Percentiles rank a stretch among this genome's conserved stretches.
These are phyloP conservation scores for Poicephalus meyeri DNA, from an alignment of 2,113 vertebrate genomes.

Conservation along the genomic window DNA sequence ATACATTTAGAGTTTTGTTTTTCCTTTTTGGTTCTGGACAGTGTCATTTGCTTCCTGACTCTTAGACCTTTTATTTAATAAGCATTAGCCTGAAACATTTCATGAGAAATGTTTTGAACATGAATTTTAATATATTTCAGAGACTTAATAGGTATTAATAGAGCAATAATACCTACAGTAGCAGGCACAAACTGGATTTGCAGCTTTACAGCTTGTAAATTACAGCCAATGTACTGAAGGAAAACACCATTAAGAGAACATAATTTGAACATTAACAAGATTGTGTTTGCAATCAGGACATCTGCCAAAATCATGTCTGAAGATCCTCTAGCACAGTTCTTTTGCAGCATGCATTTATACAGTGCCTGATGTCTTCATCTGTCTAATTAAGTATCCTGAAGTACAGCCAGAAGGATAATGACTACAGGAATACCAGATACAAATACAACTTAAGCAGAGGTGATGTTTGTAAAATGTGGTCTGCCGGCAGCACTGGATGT, in stretches of 20 bases:
- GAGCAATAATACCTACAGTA: conserved; percentile 21
- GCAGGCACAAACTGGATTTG: conserved; percentile 22
- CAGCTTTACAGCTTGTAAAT: conserved; percentile 27
- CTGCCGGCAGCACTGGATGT: not conserved
- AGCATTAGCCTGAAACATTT: not conserved
- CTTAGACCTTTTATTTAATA: conserved; percentile 30
- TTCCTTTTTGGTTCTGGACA: not conserved
- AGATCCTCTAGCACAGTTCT: not conserved
- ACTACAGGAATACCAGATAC: not conserved
- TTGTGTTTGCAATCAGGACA: conserved; percentile 27
- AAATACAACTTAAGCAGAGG: not conserved
- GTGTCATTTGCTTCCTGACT: not conserved
- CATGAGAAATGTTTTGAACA: not conserved
- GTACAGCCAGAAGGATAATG: conserved; percentile 7
- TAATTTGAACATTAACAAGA: conserved; percentile 36
- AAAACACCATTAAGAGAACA: conserved; percentile 45
- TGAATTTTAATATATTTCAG: conserved; percentile 41
- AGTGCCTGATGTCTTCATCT: not conserved
- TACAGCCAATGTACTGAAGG: not conserved
- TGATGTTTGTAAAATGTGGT: not conserved
- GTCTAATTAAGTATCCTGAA: not conserved
- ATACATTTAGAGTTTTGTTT: not conserved
- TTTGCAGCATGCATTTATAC: not conserved
- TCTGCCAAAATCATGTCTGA: conserved; percentile 8
- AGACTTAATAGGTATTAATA: conserved; percentile 56